Evolutionary conservation across 2,797 vertebrate genomes (phyloP).

Genomic region (Oreortyx pictus): DNA sequence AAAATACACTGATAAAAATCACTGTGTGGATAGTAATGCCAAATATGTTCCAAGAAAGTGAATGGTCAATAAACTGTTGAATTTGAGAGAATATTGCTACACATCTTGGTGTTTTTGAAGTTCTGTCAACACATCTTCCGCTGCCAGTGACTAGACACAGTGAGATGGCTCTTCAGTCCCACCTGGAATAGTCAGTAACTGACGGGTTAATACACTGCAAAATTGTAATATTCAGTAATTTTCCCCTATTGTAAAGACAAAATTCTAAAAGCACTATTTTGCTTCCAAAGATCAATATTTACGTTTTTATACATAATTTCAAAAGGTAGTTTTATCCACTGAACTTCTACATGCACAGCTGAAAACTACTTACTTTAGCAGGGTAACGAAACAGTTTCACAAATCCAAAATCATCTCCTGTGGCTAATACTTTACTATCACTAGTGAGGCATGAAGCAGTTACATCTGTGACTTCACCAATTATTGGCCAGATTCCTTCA

Average conservation of each 20-base stretch:
- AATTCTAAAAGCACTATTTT: background rate
- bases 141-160: background rate
- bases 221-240: background rate
- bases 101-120: background rate
- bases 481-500: constrained; percentile 95
- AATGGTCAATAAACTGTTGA: background rate
- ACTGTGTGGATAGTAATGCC: background rate
- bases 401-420: constrained; percentile 97
- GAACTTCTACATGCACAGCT: background rate
- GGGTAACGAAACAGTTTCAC: constrained; percentile 97
- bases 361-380: constrained; percentile 87
- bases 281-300: background rate
- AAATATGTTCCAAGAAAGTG: background rate
- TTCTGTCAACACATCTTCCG: background rate
- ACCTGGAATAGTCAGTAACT: background rate
- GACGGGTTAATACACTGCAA: background rate
- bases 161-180: background rate
- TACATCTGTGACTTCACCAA: constrained; percentile 95
- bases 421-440: constrained; percentile 91
- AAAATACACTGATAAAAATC: background rate
- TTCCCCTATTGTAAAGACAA: background rate
- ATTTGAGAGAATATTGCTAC: background rate
- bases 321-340: background rate
- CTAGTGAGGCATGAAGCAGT: constrained; percentile 91
- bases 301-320: background rate